Evolutionary conservation across 2,113 vertebrate genomes (phyloP).

Genomic region (Chiloscyllium plagiosum): DNA sequence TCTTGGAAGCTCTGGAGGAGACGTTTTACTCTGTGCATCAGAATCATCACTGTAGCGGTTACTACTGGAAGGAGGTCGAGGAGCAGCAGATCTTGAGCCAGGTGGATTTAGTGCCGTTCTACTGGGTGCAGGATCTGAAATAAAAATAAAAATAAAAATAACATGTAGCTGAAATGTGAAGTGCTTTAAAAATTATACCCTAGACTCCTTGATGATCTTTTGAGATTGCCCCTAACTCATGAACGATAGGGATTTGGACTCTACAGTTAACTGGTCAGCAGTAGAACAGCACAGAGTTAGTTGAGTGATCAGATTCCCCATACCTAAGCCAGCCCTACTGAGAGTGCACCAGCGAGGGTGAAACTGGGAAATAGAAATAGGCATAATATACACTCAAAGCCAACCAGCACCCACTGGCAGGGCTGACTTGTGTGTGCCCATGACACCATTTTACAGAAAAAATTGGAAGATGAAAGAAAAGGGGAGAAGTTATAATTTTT

Average conservation of each 20-base stretch:
- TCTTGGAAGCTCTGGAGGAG: constrained; percentile 68
- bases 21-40: constrained; percentile 53
- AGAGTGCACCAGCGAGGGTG: background rate
- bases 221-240: background rate
- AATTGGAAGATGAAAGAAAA: background rate
- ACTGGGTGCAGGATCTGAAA: constrained; percentile 62
- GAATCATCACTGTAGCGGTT: constrained; percentile 66
- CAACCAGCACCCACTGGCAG: background rate
- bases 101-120: constrained; percentile 72
- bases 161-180: background rate
- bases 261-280: background rate
- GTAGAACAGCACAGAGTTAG: background rate
- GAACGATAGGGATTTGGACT: background rate
- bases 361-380: background rate
- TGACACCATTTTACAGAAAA: background rate
- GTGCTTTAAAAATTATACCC: background rate
- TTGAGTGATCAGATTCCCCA: background rate
- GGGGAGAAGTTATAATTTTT: background rate
- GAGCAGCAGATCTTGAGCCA: constrained; percentile 65
- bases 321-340: no score
- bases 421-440: background rate
- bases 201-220: background rate
- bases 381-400: background rate
- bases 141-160: background rate
- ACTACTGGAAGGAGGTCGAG: constrained; percentile 56